phyloP scores from a whole-genome alignment of 2,113 vertebrate genomes.

The Neotoma lepida region DNA sequence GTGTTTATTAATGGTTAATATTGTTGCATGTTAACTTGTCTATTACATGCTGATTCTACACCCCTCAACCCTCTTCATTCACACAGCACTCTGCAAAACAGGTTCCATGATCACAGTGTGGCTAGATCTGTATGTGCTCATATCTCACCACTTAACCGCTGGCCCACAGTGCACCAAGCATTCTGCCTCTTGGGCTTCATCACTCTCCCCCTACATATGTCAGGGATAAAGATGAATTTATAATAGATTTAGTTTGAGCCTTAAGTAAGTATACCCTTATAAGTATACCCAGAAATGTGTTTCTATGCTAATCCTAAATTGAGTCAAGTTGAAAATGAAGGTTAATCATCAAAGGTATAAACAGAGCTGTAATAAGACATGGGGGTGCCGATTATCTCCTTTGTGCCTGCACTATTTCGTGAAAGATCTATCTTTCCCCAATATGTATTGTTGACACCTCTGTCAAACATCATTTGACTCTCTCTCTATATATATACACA shows the following conservation, averaged over 20 bases:
- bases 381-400: neutral
- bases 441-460: neutral
- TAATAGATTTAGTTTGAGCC: neutral
- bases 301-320: neutral
- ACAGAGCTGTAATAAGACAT: neutral
- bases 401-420: neutral
- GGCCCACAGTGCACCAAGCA: too few species aligned
- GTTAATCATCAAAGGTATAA: neutral
- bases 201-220: too few species aligned
- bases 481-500: neutral
- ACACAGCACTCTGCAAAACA: accelerated
- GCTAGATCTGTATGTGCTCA: neutral
- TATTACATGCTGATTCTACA: neutral
- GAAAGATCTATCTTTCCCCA: neutral
- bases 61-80: neutral
- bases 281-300: neutral
- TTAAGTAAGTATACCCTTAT: neutral
- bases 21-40: neutral
- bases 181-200: neutral
- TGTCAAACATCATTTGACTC: neutral
- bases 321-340: neutral
- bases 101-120: neutral
- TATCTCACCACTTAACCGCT: neutral
- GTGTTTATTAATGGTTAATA: neutral
- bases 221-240: neutral